A percentile compares a stretch with the other conserved stretches of the same genome.
Evolutionary conservation across 2,888 invertebrate genomes (phyloP).

Genomic region (Clitarchus hookeri): DNA sequence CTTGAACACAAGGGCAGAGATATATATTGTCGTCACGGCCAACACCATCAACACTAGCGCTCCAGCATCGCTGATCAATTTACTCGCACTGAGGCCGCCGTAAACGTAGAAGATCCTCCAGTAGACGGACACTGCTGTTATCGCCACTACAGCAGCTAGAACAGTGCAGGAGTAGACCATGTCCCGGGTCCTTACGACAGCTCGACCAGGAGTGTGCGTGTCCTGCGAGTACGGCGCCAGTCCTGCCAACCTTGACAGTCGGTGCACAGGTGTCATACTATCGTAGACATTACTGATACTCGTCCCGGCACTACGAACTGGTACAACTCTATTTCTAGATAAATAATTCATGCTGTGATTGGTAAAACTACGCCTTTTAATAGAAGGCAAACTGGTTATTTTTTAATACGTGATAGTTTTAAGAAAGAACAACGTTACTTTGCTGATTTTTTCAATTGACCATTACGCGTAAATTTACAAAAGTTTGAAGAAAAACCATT

Average conservation of each 20-base stretch:
- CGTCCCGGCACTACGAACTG: not conserved
- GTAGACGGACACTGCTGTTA: not conserved
- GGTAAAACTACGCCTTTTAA: not conserved
- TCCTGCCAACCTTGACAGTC: not conserved
- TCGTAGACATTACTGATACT: not conserved
- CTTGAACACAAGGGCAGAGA: not conserved
- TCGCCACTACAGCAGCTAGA: not conserved
- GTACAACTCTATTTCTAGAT: not conserved
- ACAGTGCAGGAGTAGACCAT: not conserved
- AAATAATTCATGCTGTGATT: too few relatives aligned
- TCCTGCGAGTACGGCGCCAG: too few relatives aligned
- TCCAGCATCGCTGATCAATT: not conserved
- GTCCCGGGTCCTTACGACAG: not conserved
- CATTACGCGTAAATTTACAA: not conserved
- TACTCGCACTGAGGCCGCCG: not conserved
- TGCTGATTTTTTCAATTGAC: not conserved
- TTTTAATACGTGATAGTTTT: not conserved
- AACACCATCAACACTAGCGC: not conserved
- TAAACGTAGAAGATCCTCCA: not conserved
- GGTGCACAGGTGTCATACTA: not conserved
- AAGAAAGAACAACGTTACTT: not conserved
- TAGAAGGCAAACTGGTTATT: not conserved
- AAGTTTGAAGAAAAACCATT: too few relatives aligned
- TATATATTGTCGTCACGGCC: not conserved
- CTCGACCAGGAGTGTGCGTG: not conserved